Evolutionary conservation across 2,888 invertebrate genomes (phyloP).

Genomic region (Deladenus siricidicola): DNA sequence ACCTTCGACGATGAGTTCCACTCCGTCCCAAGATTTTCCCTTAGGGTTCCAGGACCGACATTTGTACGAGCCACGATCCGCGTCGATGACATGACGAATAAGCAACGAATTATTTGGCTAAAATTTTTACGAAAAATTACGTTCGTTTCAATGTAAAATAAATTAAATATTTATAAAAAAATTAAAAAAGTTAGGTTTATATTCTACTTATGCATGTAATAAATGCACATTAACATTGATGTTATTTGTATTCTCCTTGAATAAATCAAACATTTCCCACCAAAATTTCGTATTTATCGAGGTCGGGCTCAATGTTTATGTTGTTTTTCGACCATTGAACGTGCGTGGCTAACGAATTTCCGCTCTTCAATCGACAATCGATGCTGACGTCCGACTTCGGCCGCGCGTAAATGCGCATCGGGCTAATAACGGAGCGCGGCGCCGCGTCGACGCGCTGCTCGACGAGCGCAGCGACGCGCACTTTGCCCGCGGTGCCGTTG

Average conservation of each 20-base stretch:
- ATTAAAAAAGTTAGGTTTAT: too few relatives aligned
- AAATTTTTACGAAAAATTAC: not conserved
- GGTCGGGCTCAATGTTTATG: constrained; percentile 25
- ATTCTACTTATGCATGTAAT: too few relatives aligned
- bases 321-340: constrained; percentile 30
- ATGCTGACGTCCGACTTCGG: constrained; percentile 15
- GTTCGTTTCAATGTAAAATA: not conserved
- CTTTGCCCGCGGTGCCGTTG: constrained; percentile 23
- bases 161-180: not conserved
- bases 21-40: constrained; percentile 32
- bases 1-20: constrained; percentile 27
- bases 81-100: constrained; percentile 17
- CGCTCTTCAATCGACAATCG: constrained; percentile 25
- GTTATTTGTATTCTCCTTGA: too few relatives aligned
- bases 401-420: constrained; percentile 16
- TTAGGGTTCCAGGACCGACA: constrained; percentile 32
- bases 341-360: constrained; percentile 24
- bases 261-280: not conserved
- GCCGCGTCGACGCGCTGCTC: constrained; percentile 14
- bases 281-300: constrained; percentile 18
- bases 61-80: constrained; percentile 27
- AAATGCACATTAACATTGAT: too few relatives aligned
- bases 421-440: constrained; percentile 27
- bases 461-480: not conserved
- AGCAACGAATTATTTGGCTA: constrained; percentile 28